Percentiles rank a stretch among this genome's conserved stretches.
These are phyloP conservation scores for Batillaria attramentaria DNA, from an alignment of 1,140 invertebrate genomes.

Conservation along the genomic window DNA sequence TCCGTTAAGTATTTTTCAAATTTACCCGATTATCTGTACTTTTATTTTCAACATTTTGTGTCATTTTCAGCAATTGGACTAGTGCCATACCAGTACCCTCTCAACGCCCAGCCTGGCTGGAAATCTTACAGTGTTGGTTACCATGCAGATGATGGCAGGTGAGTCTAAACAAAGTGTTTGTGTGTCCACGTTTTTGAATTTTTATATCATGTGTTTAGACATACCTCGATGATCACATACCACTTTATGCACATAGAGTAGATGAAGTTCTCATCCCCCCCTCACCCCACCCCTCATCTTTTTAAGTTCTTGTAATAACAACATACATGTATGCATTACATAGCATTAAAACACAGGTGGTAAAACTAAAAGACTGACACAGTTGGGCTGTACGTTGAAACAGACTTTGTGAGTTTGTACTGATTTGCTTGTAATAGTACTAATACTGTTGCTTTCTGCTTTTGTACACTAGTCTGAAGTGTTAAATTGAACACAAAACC, in stretches of 20 bases:
- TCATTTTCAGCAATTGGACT: conserved; percentile 68
- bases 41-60: background rate
- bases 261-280: background rate
- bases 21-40: background rate
- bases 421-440: too few relatives aligned
- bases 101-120: conserved; percentile 72
- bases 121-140: conserved; percentile 72
- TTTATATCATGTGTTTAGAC: background rate
- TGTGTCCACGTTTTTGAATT: background rate
- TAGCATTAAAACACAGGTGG: too few relatives aligned
- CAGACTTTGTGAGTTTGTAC: too few relatives aligned
- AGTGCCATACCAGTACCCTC: conserved; percentile 70
- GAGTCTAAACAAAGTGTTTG: conserved; percentile 36
- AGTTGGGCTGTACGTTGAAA: too few relatives aligned
- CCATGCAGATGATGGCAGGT: conserved; percentile 73
- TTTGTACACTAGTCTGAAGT: too few relatives aligned
- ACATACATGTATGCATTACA: too few relatives aligned
- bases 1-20: background rate
- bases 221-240: background rate
- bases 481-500: too few relatives aligned
- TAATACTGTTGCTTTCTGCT: too few relatives aligned
- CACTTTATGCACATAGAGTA: background rate
- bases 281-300: background rate
- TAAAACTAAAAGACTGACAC: too few relatives aligned
- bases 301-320: too few relatives aligned